Conservation (phyloP, 2,888 invertebrate species). For the Ochropleura leucogaster region DNA sequence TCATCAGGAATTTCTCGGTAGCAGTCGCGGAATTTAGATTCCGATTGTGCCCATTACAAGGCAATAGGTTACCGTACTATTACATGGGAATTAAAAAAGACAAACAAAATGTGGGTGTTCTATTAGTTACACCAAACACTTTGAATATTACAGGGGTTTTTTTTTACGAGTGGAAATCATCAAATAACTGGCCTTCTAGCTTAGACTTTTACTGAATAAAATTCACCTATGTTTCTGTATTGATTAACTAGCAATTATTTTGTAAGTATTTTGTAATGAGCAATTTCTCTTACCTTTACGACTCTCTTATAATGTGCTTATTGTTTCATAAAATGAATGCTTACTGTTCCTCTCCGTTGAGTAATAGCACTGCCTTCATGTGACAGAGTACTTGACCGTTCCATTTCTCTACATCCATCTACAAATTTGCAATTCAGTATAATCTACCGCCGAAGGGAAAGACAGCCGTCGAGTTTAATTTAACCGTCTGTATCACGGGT, state of each 20-base stretch:
- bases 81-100: too few species aligned
- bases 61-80: too few species aligned
- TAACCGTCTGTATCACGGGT: slow-evolving; percentile 66
- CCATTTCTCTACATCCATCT: slow-evolving; percentile 65
- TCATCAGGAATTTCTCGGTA: too few species aligned
- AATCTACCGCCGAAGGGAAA: slow-evolving; percentile 76
- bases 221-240: too few species aligned
- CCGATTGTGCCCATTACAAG: too few species aligned
- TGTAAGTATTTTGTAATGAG: background rate
- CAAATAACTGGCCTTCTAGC: too few species aligned
- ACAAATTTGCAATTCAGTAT: slow-evolving; percentile 80
- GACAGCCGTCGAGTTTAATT: slow-evolving; percentile 74
- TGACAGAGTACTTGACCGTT: slow-evolving; percentile 48
- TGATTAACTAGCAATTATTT: background rate
- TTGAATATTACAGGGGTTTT: too few species aligned
- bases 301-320: background rate
- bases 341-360: background rate
- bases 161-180: too few species aligned
- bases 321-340: background rate
- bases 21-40: too few species aligned
- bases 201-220: too few species aligned
- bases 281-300: background rate
- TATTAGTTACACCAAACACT: too few species aligned
- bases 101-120: too few species aligned
- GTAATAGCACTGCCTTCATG: background rate